phyloP scores from a whole-genome alignment of 2,888 invertebrate species.

The Perdita meconis region DNA sequence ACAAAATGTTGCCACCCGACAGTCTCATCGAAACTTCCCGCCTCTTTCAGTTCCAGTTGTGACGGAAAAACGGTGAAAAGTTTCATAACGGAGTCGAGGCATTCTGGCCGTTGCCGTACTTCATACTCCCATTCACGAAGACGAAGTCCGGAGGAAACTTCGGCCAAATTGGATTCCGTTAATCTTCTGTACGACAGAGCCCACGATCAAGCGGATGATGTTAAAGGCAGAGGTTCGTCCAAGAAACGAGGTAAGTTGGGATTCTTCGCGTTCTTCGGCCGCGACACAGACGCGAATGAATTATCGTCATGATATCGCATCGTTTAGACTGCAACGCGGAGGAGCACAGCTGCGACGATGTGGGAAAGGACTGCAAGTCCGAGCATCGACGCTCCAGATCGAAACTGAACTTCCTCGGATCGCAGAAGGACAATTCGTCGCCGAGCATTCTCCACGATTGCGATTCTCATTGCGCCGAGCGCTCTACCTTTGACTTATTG shows the following conservation, averaged over 20 bases:
- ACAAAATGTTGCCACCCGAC: neutral
- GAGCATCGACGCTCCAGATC: constrained; percentile 15
- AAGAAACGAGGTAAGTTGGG: constrained; percentile 43
- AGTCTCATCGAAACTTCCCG: neutral
- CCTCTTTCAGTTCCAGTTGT: constrained; percentile 14
- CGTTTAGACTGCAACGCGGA: constrained; percentile 28
- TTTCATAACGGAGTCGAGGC: constrained; percentile 27
- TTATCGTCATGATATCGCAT: constrained; percentile 24
- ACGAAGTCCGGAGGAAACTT: constrained; percentile 35
- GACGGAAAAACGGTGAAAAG: constrained; percentile 28
- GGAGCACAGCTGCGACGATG: constrained; percentile 2
- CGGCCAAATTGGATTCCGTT: constrained; percentile 51
- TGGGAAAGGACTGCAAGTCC: constrained; percentile 2
- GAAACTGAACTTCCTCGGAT: constrained; percentile 20
- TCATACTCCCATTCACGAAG: constrained; percentile 30
- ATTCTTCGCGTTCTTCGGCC: constrained; percentile 17
- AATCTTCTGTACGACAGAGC: constrained; percentile 47
- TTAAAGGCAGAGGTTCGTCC: constrained; percentile 41
- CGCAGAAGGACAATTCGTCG: constrained; percentile 20
- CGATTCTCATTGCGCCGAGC: constrained; percentile 42
- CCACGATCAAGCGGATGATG: constrained; percentile 25
- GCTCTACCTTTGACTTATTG: constrained; percentile 42
- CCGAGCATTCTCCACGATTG: constrained; percentile 9
- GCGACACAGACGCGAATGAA: constrained; percentile 2
- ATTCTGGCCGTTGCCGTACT: constrained; percentile 27